phyloP scores from a whole-genome alignment of 2,888 invertebrate species.

The Sclerodermus sp. region DNA sequence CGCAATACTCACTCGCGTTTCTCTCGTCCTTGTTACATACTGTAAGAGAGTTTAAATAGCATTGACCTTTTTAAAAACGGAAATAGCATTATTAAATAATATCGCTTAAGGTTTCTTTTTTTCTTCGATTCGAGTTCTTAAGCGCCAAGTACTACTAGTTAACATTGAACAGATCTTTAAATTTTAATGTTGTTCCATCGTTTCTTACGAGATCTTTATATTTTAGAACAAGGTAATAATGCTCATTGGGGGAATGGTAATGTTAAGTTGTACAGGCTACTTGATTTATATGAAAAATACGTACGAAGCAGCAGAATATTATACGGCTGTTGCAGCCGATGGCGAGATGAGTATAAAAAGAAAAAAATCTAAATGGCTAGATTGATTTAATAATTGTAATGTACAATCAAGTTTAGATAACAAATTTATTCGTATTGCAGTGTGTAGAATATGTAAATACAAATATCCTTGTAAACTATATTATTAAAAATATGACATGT shows the following conservation, averaged over 20 bases:
- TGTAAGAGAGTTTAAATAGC: no score
- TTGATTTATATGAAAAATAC: slow-evolving; percentile 83
- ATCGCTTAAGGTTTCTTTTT: no score
- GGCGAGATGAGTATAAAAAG: slow-evolving; percentile 76
- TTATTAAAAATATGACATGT: background rate
- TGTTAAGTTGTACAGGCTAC: slow-evolving; percentile 76
- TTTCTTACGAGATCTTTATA: slow-evolving; percentile 23
- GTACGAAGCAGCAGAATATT: slow-evolving; percentile 78
- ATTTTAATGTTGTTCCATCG: no score
- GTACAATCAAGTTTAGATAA: background rate
- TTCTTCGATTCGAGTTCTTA: no score
- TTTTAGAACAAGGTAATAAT: slow-evolving; percentile 84
- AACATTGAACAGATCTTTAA: no score
- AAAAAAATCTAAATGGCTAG: slow-evolving; percentile 74
- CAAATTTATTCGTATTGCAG: background rate
- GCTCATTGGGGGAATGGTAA: slow-evolving; percentile 76
- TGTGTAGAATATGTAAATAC: slow-evolving; percentile 6
- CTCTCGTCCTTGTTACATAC: no score
- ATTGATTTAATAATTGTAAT: slow-evolving; percentile 3
- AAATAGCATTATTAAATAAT: no score
- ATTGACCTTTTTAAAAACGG: no score
- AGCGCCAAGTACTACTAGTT: no score
- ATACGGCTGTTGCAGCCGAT: slow-evolving; percentile 76
- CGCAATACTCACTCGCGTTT: no score
- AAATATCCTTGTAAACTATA: slow-evolving; percentile 1